Conservation (phyloP, 2,797 vertebrate genomes). For the Acrossocheilus wenchowensis region DNA sequence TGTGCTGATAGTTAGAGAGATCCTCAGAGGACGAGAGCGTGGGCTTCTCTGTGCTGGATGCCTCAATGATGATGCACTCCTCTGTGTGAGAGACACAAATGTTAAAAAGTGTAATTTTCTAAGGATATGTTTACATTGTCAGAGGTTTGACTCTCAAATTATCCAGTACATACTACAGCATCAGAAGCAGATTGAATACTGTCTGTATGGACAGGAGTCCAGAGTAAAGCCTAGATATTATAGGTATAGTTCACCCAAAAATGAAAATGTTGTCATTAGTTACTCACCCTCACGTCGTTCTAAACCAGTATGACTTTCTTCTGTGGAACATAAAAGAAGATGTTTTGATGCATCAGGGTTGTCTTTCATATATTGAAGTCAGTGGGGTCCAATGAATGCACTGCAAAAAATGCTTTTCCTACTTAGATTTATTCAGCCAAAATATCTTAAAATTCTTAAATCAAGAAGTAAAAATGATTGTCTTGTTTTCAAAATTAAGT, state of each 20-base stretch:
- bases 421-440: no score
- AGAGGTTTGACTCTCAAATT: background rate
- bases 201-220: background rate
- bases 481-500: no score
- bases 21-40: slow-evolving; percentile 64
- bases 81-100: slow-evolving; percentile 65
- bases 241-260: background rate
- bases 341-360: background rate
- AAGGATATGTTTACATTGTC: background rate
- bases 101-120: background rate
- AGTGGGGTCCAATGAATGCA: background rate
- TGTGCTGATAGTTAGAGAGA: slow-evolving; percentile 83
- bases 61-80: slow-evolving; percentile 76
- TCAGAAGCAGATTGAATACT: background rate
- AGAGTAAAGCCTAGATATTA: background rate
- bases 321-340: background rate
- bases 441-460: no score
- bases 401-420: no score
- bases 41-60: slow-evolving; percentile 61
- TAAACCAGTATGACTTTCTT: background rate
- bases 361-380: background rate
- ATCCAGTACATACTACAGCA: background rate
- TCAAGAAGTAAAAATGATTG: no score
- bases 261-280: background rate
- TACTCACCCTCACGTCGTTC: background rate